These are phyloP conservation scores for Aporophyla lueneburgensis DNA, from an alignment of 2,888 invertebrate genomes.

Conservation along the genomic window DNA sequence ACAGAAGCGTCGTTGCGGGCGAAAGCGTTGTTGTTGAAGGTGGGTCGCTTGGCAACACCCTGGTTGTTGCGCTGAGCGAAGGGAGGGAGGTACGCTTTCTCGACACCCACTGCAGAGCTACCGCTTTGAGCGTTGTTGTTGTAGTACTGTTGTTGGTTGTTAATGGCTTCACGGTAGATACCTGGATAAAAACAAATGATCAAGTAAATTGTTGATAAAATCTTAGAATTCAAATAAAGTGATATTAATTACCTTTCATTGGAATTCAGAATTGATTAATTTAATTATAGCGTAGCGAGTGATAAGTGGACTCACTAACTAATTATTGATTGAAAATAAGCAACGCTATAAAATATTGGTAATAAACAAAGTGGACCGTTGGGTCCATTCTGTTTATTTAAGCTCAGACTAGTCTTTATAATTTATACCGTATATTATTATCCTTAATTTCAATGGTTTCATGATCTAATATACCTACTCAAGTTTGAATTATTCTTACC, in stretches of 20 bases:
- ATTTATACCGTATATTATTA: too few relatives aligned
- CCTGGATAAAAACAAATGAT: conserved; percentile 69
- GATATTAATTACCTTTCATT: background rate
- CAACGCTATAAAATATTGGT: background rate
- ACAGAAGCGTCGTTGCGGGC: conserved; percentile 72
- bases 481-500: conserved; percentile 70
- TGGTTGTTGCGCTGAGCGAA: conserved; percentile 60
- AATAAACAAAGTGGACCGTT: too few relatives aligned
- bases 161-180: conserved; percentile 77
- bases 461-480: too few relatives aligned
- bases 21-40: conserved; percentile 41
- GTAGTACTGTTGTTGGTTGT: conserved; percentile 46
- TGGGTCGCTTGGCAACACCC: conserved; percentile 33
- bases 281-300: background rate
- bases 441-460: too few relatives aligned
- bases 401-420: background rate
- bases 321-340: background rate
- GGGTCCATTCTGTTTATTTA: background rate
- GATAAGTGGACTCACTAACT: background rate
- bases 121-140: conserved; percentile 46
- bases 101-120: conserved; percentile 37
- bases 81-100: conserved; percentile 80
- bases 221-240: background rate
- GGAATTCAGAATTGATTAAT: background rate
- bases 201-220: too few relatives aligned